Percentiles rank a stretch among this genome's conserved stretches.
Evolutionary conservation across 92 coral and sea anemone species (phyloP).

Genomic region (Parazoanthus darwini): DNA sequence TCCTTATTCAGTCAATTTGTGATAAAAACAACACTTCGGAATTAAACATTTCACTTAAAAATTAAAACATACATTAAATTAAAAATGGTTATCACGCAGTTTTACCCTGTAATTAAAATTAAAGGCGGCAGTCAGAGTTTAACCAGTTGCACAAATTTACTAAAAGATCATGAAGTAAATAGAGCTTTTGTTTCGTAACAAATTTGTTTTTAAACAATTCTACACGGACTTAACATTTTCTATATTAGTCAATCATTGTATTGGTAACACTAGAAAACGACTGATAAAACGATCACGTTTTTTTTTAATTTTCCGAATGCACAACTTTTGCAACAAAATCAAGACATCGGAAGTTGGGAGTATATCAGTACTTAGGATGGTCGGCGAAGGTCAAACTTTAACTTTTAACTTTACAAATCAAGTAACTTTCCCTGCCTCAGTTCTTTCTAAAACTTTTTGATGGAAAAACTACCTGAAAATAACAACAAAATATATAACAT

Average conservation of each 20-base stretch:
- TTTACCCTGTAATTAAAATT: neutral
- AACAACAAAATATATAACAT: neutral
- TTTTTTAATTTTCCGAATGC: neutral
- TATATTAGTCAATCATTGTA: neutral
- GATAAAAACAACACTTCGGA: neutral
- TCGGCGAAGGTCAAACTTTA: neutral
- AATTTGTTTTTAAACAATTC: neutral
- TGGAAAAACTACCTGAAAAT: neutral
- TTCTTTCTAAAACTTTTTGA: neutral
- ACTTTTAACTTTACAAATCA: neutral
- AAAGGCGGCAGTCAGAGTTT: constrained; percentile 12
- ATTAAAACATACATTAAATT: neutral
- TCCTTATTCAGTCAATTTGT: neutral
- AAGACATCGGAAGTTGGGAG: neutral
- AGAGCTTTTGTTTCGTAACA: neutral
- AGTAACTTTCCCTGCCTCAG: neutral
- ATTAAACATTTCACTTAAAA: neutral
- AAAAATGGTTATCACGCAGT: neutral
- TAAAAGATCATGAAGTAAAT: constrained; percentile 10
- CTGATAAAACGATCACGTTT: neutral
- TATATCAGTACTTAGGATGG: neutral
- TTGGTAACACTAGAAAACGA: neutral
- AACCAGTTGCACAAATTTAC: constrained; percentile 28
- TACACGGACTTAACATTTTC: neutral
- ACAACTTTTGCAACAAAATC: neutral